Conservation (phyloP, 2,113 vertebrate species). For the Sander vitreus region DNA sequence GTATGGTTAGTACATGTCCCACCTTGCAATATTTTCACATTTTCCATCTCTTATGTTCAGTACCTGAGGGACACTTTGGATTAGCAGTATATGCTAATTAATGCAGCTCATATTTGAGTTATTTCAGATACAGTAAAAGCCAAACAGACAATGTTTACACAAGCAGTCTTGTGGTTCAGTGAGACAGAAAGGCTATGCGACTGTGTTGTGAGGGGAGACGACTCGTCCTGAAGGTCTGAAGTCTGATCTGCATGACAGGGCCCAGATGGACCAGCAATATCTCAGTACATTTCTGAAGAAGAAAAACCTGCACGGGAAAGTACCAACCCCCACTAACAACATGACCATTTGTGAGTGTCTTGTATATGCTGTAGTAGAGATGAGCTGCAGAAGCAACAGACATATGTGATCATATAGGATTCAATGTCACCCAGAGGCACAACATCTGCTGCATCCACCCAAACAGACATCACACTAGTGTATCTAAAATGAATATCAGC, state of each 20-base stretch:
- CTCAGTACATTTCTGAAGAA: not conserved
- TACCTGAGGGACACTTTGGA: constrained; percentile 5
- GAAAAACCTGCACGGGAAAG: constrained; percentile 8
- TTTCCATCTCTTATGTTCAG: constrained; percentile 16
- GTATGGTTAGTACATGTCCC: constrained; percentile 25
- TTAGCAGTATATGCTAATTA: not conserved
- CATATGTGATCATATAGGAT: constrained; percentile 27
- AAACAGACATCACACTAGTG: constrained; percentile 7
- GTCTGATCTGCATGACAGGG: constrained; percentile 71
- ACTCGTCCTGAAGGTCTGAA: constrained; percentile 37
- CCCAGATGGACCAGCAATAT: constrained; percentile 68
- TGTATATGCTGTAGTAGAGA: not conserved
- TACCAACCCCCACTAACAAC: constrained; percentile 7
- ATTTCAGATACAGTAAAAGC: constrained; percentile 5
- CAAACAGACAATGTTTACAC: constrained; percentile 37
- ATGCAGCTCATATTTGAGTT: constrained; percentile 6
- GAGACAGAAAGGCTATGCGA: constrained; percentile 67
- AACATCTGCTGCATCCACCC: constrained; percentile 37
- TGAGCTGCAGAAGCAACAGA: constrained; percentile 11
- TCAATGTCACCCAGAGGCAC: not conserved
- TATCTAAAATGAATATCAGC: not conserved
- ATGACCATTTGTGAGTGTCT: not conserved
- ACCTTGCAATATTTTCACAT: constrained; percentile 11
- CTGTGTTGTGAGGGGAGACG: constrained; percentile 46
- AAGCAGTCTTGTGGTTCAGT: constrained; percentile 52